These are phyloP conservation scores for Phalanger gymnotis DNA, from an alignment of 2,797 vertebrate genomes.

Conservation along the genomic window DNA sequence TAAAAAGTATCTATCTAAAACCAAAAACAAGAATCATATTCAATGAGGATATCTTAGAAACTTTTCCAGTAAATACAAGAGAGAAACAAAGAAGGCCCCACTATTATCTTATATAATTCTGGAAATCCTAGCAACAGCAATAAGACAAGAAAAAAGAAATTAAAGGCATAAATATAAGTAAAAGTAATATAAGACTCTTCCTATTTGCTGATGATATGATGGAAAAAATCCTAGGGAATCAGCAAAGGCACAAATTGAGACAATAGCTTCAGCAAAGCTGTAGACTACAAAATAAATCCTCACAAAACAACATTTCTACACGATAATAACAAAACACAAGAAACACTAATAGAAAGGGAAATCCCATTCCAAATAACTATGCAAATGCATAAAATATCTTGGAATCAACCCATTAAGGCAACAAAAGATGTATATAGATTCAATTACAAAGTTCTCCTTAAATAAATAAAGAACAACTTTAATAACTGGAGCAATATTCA, in stretches of 20 bases:
- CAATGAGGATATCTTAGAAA: too few relatives aligned
- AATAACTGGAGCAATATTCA: not conserved
- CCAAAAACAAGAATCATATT: too few relatives aligned
- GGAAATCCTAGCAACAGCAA: not conserved
- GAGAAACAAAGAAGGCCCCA: not conserved
- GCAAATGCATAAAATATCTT: not conserved
- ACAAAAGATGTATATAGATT: not conserved
- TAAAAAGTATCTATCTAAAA: too few relatives aligned
- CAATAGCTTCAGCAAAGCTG: not conserved
- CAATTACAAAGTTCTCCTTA: not conserved
- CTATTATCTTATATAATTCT: not conserved
- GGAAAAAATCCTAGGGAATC: not conserved
- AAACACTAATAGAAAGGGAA: not conserved
- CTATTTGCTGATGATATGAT: not conserved
- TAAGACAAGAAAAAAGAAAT: not conserved
- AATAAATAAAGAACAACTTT: not conserved
- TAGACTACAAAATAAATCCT: not conserved
- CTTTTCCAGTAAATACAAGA: too few relatives aligned
- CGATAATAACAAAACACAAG: not conserved
- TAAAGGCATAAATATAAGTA: not conserved
- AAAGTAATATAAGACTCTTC: not conserved
- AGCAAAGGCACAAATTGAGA: not conserved
- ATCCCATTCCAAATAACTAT: too few relatives aligned
- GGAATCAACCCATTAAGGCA: not conserved
- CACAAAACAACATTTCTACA: not conserved